Percentiles rank a stretch among this genome's conserved stretches.
phyloP scores from a whole-genome alignment of 2,113 vertebrate species.

The Archilochus colubris region DNA sequence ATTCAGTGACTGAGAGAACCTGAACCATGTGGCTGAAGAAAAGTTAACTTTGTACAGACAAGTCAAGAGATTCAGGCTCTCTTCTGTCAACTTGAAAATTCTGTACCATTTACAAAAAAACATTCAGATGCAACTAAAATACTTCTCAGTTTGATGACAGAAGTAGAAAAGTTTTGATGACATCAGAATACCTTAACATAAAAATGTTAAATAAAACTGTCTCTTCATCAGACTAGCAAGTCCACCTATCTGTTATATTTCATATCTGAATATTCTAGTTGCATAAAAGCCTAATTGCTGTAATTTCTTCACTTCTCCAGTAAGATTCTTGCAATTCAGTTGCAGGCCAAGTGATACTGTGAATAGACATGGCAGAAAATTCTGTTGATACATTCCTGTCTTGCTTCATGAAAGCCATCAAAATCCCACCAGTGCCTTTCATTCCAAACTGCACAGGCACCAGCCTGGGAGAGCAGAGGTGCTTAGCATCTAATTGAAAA shows the following conservation, averaged over 20 bases:
- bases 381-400: background rate
- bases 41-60: background rate
- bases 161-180: background rate
- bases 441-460: background rate
- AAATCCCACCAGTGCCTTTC: background rate
- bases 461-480: background rate
- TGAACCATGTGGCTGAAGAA: background rate
- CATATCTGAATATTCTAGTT: background rate
- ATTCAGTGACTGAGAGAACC: background rate
- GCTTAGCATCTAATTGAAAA: background rate
- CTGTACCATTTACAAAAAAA: background rate
- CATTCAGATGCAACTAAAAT: background rate
- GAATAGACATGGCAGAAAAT: background rate
- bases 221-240: background rate
- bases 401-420: background rate
- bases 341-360: background rate
- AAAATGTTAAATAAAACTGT: background rate
- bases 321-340: background rate
- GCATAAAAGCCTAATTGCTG: background rate
- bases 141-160: background rate
- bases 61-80: background rate
- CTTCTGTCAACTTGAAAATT: background rate
- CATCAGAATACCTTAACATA: background rate
- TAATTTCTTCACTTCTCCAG: background rate
- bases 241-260: background rate